A percentile compares a stretch with the other conserved stretches of the same genome.
phyloP scores from a whole-genome alignment of 2,797 vertebrate species.

The Mastacembelus armatus region DNA sequence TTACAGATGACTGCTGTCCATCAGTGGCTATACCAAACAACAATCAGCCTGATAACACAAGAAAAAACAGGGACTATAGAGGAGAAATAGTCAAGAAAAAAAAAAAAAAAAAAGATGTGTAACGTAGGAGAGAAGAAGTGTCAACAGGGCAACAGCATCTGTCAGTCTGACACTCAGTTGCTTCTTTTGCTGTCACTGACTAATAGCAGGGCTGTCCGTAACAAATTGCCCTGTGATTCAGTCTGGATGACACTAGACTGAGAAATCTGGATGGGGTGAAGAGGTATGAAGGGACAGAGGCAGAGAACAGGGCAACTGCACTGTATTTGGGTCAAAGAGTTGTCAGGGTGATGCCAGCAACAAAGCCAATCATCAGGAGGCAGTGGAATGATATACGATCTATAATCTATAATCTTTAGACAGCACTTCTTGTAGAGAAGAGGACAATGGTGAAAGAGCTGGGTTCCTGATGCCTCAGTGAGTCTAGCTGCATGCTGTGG shows the following conservation, averaged over 20 bases:
- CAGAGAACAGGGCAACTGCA: conserved; percentile 41
- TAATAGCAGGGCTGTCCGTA: conserved; percentile 80
- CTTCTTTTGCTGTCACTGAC: conserved; percentile 76
- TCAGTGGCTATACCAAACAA: conserved; percentile 73
- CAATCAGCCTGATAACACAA: conserved; percentile 72
- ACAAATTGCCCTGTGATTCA: conserved; percentile 83
- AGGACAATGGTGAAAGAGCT: neutral
- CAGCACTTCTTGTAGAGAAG: conserved; percentile 7
- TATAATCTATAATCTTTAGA: conserved; percentile 49
- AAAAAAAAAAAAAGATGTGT: conserved; percentile 35
- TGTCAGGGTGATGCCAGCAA: conserved; percentile 56
- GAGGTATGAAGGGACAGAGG: conserved; percentile 51
- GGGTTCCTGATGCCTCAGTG: neutral
- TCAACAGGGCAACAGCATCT: conserved; percentile 74
- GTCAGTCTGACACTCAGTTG: conserved; percentile 76
- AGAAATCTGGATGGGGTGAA: conserved; percentile 62
- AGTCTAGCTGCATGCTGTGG: neutral
- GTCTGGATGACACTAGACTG: conserved; percentile 70
- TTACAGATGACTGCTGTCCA: conserved; percentile 86
- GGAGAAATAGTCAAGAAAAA: conserved; percentile 3
- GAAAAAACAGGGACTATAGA: conserved; percentile 44
- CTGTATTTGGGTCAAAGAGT: conserved; percentile 67
- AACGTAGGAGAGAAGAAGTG: conserved; percentile 58
- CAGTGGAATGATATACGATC: conserved; percentile 29
- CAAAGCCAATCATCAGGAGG: conserved; percentile 66